phyloP scores from a whole-genome alignment of 2,888 invertebrate genomes.

The Epirrhoe tristata region DNA sequence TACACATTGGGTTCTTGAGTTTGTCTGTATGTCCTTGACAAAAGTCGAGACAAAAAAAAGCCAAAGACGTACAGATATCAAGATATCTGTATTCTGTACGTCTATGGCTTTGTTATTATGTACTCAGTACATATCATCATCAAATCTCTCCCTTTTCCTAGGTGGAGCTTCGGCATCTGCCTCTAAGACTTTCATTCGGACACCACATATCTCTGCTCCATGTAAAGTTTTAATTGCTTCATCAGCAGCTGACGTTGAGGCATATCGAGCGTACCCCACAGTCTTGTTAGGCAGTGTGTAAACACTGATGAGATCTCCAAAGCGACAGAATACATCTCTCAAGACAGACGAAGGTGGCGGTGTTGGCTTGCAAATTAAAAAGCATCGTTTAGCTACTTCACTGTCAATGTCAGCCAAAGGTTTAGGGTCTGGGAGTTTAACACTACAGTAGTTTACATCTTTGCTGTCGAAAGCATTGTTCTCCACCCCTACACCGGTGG shows the following conservation, averaged over 20 bases:
- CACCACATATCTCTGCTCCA: slow-evolving; percentile 94
- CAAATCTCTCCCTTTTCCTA: slow-evolving; percentile 57
- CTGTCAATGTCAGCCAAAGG: slow-evolving; percentile 89
- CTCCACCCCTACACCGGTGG: slow-evolving; percentile 69
- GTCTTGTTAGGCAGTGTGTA: slow-evolving; percentile 95
- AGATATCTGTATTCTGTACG: slow-evolving; percentile 29
- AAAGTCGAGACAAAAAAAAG: no score
- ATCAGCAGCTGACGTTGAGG: slow-evolving; percentile 90
- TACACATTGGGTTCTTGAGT: slow-evolving; percentile 10
- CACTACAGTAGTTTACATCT: slow-evolving; percentile 86
- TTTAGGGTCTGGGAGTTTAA: slow-evolving; percentile 89
- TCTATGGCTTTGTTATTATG: slow-evolving; percentile 36
- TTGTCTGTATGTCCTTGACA: slow-evolving; percentile 41
- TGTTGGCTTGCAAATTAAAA: slow-evolving; percentile 87
- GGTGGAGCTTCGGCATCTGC: slow-evolving; percentile 88
- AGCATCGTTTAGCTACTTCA: slow-evolving; percentile 87
- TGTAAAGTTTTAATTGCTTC: slow-evolving; percentile 90
- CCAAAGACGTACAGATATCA: no score
- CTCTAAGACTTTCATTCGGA: slow-evolving; percentile 94
- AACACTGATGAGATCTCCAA: slow-evolving; percentile 95
- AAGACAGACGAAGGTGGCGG: slow-evolving; percentile 92
- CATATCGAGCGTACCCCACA: slow-evolving; percentile 96
- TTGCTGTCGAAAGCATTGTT: slow-evolving; percentile 55
- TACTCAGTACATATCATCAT: slow-evolving; percentile 38
- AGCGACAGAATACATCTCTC: slow-evolving; percentile 95